Base-by-base conservation (phyloP, 1,140 invertebrate genomes). In the Drosophila sp. region DNA sequence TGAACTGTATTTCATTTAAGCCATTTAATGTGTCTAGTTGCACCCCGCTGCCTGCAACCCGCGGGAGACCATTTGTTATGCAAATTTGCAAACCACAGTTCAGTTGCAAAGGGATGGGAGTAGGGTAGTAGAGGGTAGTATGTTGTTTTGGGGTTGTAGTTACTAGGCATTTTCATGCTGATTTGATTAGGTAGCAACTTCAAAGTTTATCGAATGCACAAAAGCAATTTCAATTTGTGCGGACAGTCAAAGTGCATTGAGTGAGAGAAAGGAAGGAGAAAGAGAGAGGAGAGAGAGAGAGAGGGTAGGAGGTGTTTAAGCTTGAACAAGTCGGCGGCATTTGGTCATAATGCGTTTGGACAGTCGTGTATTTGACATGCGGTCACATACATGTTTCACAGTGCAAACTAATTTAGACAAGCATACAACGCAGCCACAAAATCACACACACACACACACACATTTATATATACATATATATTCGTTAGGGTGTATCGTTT, bases 1-100 rank as follows among this genome's bases (percentile, higher is more conserved):
- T 80, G 76, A 84, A 61, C 74, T 74, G 74, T 67, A 66, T 84
- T 86, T 77, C 77, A 80, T 77, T 76, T 80, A 27, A 29, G 29
- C 18, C 29, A 61, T 53, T 14, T 41, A 29, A 58, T 56, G 58
- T 63, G 14, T 8, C 32, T 50, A 21, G 21, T 21, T 4, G 21
- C 4, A 43, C 16, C 56, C 38, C 25, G 38, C 40, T 34, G 25
- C 40, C 14, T 11, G 25, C 54, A 27, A 34, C 14, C 50, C 53
- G 36, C 58, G 18, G 32, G 63, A 51, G 59, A 41, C 59, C 36
- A 62, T 62, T 62, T 72, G 70, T 59, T 81, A 81, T 82, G 78
- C 46, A 81, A 74, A 81, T 77, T 67, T 46, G 3, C 18, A 41
- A 36, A 65, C 70, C 61, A 29, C 65, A 70, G 56, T 40, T 59